Percentiles rank a stretch among this genome's conserved stretches.
Conservation (phyloP, 2,113 vertebrate species). For the Paramisgurnus dabryanus region DNA sequence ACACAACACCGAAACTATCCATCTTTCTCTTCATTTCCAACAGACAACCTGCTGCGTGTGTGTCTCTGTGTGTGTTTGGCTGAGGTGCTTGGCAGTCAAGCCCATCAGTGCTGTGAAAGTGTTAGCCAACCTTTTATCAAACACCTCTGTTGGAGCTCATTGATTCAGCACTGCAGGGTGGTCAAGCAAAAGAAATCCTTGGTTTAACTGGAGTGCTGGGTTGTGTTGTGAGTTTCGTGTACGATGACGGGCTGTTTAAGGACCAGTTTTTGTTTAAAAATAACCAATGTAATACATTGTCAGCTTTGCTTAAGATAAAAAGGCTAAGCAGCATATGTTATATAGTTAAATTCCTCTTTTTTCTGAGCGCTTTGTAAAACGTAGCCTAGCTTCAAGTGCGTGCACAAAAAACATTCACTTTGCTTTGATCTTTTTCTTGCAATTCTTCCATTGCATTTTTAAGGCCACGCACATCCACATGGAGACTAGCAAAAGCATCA, state of each 20-base stretch:
- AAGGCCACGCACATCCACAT: constrained; percentile 17
- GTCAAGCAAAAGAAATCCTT: constrained; percentile 36
- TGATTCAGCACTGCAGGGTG: constrained; percentile 49
- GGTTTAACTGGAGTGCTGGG: constrained; percentile 15
- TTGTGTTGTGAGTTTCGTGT: constrained; percentile 6
- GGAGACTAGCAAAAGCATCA: neutral
- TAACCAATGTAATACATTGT: neutral
- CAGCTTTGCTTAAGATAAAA: neutral
- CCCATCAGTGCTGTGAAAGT: constrained; percentile 35
- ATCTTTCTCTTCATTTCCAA: constrained; percentile 14
- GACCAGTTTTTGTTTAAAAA: neutral
- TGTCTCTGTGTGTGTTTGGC: constrained; percentile 48
- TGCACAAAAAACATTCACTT: neutral
- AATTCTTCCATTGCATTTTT: constrained; percentile 11
- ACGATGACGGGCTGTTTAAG: neutral
- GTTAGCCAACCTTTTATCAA: constrained; percentile 50
- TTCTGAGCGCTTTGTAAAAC: neutral
- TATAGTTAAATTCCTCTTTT: neutral
- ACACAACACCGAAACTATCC: constrained; percentile 31
- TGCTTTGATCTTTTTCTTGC: constrained; percentile 16
- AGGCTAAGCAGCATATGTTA: neutral
- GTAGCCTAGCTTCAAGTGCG: neutral
- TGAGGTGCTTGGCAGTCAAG: constrained; percentile 37
- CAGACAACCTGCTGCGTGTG: constrained; percentile 34
- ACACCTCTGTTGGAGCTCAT: constrained; percentile 49